These are phyloP conservation scores for Dorcus hopei DNA, from an alignment of 2,888 invertebrate species.

Conservation along the genomic window DNA sequence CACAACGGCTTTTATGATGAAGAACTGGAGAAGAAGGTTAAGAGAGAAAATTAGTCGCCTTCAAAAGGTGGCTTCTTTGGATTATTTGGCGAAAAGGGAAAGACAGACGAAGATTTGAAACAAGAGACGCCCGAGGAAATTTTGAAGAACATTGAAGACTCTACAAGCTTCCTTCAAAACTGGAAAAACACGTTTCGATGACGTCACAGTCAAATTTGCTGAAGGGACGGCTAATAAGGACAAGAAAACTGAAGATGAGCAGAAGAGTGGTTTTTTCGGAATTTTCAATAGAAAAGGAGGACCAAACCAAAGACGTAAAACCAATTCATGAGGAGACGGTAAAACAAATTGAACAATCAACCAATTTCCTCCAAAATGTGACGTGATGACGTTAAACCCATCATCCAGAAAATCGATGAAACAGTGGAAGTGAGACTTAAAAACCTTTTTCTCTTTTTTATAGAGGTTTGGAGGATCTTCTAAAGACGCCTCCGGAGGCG, in stretches of 20 bases:
- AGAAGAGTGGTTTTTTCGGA: conserved; percentile 23
- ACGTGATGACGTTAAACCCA: conserved; percentile 31
- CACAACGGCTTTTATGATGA: not conserved
- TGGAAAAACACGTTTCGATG: conserved; percentile 22
- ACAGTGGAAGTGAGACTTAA: too few relatives aligned
- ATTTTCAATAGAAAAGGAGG: conserved; percentile 33
- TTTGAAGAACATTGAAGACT: conserved; percentile 4
- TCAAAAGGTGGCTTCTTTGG: conserved; percentile 8
- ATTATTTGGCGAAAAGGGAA: conserved; percentile 30
- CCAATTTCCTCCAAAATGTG: conserved; percentile 33
- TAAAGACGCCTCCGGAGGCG: too few relatives aligned
- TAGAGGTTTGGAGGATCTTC: too few relatives aligned
- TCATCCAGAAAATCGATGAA: not conserved
- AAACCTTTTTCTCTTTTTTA: too few relatives aligned
- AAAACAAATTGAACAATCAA: conserved; percentile 26
- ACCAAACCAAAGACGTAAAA: conserved; percentile 2
- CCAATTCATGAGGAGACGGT: conserved; percentile 1
- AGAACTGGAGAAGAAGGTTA: conserved; percentile 20
- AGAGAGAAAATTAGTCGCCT: conserved; percentile 2
- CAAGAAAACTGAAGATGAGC: conserved; percentile 8
- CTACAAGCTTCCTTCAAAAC: conserved; percentile 19
- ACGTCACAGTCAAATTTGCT: conserved; percentile 14
- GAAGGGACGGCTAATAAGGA: not conserved
- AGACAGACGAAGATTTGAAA: not conserved
- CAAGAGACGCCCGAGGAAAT: not conserved